Conservation (phyloP, 2,797 vertebrate genomes). For the Hippocampus kuda region DNA sequence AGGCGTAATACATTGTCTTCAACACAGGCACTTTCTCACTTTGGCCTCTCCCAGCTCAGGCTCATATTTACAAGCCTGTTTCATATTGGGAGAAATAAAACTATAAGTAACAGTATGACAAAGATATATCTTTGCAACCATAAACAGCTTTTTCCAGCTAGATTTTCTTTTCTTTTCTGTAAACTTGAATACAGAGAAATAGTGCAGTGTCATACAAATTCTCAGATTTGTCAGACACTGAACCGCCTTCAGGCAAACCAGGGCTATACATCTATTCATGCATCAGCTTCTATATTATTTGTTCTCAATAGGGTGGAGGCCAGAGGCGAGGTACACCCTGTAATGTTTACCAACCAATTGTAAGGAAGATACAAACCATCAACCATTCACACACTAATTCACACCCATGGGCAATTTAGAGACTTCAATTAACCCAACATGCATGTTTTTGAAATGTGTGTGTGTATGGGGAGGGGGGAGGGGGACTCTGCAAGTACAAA, state of each 20-base stretch:
- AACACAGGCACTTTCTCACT: conserved; percentile 4
- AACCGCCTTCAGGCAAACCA: not conserved
- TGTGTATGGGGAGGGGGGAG: not conserved
- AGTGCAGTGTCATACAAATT: not conserved
- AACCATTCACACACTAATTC: not conserved
- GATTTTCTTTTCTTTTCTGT: conserved; percentile 36
- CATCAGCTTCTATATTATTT: not conserved
- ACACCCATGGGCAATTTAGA: not conserved
- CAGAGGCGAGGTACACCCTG: not conserved
- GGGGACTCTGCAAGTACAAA: not conserved
- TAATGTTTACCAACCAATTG: not conserved
- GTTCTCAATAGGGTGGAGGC: not conserved
- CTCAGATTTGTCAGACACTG: not conserved
- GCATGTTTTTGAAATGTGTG: not conserved
- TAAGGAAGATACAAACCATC: not conserved
- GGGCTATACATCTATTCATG: not conserved
- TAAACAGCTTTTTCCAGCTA: conserved; percentile 7
- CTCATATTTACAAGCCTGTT: conserved; percentile 31
- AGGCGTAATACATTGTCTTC: conserved; percentile 6
- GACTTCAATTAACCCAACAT: not conserved
- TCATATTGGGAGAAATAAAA: conserved; percentile 44
- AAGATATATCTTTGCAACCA: conserved; percentile 46
- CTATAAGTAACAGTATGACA: conserved; percentile 47
- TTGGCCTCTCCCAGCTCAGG: conserved; percentile 7
- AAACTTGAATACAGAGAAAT: not conserved